These are phyloP conservation scores for Cartodere bifasciata DNA, from an alignment of 2,888 invertebrate genomes.

Conservation along the genomic window DNA sequence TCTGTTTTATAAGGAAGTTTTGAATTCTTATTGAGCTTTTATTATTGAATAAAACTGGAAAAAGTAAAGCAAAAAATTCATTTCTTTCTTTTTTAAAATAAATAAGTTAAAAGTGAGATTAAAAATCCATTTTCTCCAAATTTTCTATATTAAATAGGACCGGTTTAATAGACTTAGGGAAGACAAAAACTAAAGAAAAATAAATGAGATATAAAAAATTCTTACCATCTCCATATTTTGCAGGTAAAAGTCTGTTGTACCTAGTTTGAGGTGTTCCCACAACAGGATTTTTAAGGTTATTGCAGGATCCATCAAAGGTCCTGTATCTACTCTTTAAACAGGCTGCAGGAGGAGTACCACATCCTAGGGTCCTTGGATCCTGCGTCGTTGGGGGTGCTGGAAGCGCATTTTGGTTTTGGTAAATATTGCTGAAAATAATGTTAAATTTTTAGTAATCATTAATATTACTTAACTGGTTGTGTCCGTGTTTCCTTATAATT, in stretches of 20 bases:
- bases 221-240: conserved; percentile 58
- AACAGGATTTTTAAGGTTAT: conserved; percentile 71
- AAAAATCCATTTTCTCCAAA: too few species aligned
- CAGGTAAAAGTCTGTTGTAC: conserved; percentile 49
- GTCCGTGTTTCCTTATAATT: too few species aligned
- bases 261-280: conserved; percentile 70
- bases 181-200: too few species aligned
- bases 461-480: too few species aligned
- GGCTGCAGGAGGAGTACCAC: conserved; percentile 37
- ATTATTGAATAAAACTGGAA: background rate
- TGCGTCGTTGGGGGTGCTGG: conserved; percentile 30
- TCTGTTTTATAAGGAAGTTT: too few species aligned
- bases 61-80: background rate
- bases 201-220: conserved; percentile 1
- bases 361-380: conserved; percentile 38
- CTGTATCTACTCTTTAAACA: conserved; percentile 53
- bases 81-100: conserved; percentile 2
- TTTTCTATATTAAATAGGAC: too few species aligned
- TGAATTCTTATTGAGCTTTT: too few species aligned
- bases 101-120: too few species aligned
- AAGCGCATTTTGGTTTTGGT: too few species aligned
- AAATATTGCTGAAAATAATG: too few species aligned
- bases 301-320: conserved; percentile 86
- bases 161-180: too few species aligned
- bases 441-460: too few species aligned